Evolutionary conservation across 2,113 vertebrate species (phyloP).

Genomic region (Proterorhinus semilunaris): DNA sequence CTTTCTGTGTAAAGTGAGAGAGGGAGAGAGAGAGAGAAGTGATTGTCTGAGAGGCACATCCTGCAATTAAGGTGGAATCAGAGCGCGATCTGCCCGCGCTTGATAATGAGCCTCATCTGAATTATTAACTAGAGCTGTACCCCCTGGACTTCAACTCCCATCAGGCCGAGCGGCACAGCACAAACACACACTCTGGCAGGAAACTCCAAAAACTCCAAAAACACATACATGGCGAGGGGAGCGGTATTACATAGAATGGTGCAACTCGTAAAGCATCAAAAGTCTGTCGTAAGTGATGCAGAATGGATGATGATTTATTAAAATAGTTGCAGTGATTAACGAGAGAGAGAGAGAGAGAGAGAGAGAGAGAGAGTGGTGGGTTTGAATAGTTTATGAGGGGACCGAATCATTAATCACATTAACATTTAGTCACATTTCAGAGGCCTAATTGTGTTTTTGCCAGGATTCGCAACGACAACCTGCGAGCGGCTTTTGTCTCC

Average conservation of each 20-base stretch:
- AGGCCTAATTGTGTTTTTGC: slow-evolving; percentile 50
- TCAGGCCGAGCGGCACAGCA: slow-evolving; percentile 60
- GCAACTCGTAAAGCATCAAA: slow-evolving; percentile 47
- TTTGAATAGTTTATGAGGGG: slow-evolving; percentile 60
- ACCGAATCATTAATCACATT: slow-evolving; percentile 60
- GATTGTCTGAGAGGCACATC: slow-evolving; percentile 67
- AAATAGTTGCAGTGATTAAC: slow-evolving; percentile 53
- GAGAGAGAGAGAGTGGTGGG: slow-evolving; percentile 46
- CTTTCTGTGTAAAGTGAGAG: slow-evolving; percentile 32
- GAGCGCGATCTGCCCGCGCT: slow-evolving; percentile 81
- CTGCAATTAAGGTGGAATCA: slow-evolving; percentile 86
- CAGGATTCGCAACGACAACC: slow-evolving; percentile 38
- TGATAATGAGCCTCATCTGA: slow-evolving; percentile 84
- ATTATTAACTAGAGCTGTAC: slow-evolving; percentile 84
- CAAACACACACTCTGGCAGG: slow-evolving; percentile 30
- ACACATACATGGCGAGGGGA: slow-evolving; percentile 48
- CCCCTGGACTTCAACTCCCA: slow-evolving; percentile 77
- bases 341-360: slow-evolving; percentile 44
- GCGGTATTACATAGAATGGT: slow-evolving; percentile 53
- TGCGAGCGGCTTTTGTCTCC: slow-evolving; percentile 20
- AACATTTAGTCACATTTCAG: slow-evolving; percentile 50
- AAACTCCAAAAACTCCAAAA: slow-evolving; percentile 46
- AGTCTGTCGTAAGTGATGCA: slow-evolving; percentile 48
- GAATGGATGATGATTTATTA: slow-evolving; percentile 62
- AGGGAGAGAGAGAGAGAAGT: slow-evolving; percentile 55